Evolutionary conservation across 92 coral and sea anemone genomes (phyloP), one percentile per base, ranked within the genome.

Genomic region (Parazoanthus swiftii): DNA sequence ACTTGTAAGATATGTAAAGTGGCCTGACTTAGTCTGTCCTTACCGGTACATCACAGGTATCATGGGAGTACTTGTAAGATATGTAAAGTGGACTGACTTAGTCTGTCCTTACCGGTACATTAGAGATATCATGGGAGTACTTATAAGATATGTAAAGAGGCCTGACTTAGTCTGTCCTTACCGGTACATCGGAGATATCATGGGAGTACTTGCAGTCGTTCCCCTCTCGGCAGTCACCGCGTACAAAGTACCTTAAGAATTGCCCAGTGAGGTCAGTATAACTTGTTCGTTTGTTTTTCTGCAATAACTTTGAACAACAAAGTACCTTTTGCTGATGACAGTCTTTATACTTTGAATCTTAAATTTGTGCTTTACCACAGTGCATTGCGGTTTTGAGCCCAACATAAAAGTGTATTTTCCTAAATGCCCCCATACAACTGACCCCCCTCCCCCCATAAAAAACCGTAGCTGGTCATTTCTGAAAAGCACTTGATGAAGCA

Each of bases 181-280:
- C 99, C 74, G 99, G 99, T 35, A 97, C 91, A 86, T 95, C 99
- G 70, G 89, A 88, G 42, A 84, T 90, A 74, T 92, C 94, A 80
- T 97, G 99, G 46, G 99, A 97, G 85, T 85, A 97, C 44, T 93
- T 89, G 78, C 99, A 97, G 70, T 93, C 92, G 59, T 95, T 91
- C 39, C 98, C 97, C 85, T 94, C 95, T 39, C 98, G 93, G 78
- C 99, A 97, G 51, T 91, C 96, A 48, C 99, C 99, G 50, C 95
- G 93, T 38, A 95, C 95, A 86, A 92, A 97, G 81, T 97, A 97
- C 90, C 99, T 96, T 42, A 44, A 10, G 25, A 35, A 44, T 39
- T 39, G 4, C 20, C 9, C 20, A 56, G 25, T 33, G 42, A 78
- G n/a, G 70, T 63, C 70, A 20, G 26, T 54, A 54, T 54, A 54